These are phyloP conservation scores for Perca fluviatilis DNA, from an alignment of 2,113 vertebrate genomes.

Conservation along the genomic window DNA sequence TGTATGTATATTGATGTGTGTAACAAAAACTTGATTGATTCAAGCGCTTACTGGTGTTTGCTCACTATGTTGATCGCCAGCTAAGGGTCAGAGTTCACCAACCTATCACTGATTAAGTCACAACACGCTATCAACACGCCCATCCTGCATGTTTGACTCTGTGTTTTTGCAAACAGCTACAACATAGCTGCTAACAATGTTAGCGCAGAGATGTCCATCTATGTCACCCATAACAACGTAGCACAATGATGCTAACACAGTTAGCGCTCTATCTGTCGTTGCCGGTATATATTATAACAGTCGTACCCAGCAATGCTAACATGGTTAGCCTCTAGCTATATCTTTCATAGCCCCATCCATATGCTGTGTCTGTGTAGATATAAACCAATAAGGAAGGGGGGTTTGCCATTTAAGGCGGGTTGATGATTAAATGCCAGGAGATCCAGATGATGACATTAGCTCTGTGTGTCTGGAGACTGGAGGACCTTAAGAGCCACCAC, in stretches of 20 bases:
- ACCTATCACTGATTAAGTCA: neutral
- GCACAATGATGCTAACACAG: constrained; percentile 26
- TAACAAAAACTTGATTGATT: constrained; percentile 48
- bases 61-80: neutral
- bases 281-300: constrained; percentile 3
- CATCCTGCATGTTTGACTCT: constrained; percentile 13
- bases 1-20: constrained; percentile 34
- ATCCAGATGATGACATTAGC: constrained; percentile 70
- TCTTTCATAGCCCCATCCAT: constrained; percentile 21
- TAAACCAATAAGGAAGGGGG: constrained; percentile 65
- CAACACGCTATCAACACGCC: neutral
- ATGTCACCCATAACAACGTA: neutral
- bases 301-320: constrained; percentile 36
- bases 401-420: constrained; percentile 60
- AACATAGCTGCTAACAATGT: constrained; percentile 8
- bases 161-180: neutral
- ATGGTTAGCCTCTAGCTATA: constrained; percentile 45
- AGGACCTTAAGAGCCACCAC: constrained; percentile 62
- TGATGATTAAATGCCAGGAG: constrained; percentile 72
- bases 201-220: neutral
- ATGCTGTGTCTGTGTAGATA: constrained; percentile 13
- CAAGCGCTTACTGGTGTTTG: neutral
- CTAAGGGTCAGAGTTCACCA: constrained; percentile 31
- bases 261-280: constrained; percentile 23
- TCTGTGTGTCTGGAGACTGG: constrained; percentile 54